These are phyloP conservation scores for Polydrusus pterygomalis DNA, from an alignment of 2,888 invertebrate genomes.

Conservation along the genomic window DNA sequence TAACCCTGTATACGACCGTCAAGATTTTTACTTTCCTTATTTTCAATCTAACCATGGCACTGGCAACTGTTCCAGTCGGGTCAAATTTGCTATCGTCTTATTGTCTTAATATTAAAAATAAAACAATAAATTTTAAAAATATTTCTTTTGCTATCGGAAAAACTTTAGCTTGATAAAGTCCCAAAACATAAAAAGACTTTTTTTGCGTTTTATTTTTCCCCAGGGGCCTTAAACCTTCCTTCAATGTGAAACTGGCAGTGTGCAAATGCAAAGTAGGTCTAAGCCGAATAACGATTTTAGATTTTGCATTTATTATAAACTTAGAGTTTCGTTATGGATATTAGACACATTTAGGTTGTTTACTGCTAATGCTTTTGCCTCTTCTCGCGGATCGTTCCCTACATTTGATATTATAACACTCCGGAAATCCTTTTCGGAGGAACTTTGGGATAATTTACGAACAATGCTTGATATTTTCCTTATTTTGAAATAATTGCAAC, in stretches of 20 bases:
- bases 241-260: constrained; percentile 30
- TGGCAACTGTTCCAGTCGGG: too few species aligned
- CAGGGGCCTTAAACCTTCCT: constrained; percentile 23
- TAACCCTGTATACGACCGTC: too few species aligned
- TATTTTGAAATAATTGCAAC: constrained; percentile 32
- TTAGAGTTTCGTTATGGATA: constrained; percentile 50
- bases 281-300: constrained; percentile 43
- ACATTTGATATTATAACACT: constrained; percentile 29
- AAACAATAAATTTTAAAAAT: constrained; percentile 3
- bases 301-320: constrained; percentile 49
- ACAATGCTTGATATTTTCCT: constrained; percentile 35
- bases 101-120: neutral
- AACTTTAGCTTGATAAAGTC: constrained; percentile 4
- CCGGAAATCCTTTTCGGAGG: constrained; percentile 22
- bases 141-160: neutral
- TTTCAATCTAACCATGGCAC: neutral
- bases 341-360: constrained; percentile 50
- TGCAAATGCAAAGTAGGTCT: constrained; percentile 41
- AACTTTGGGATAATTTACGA: constrained; percentile 15
- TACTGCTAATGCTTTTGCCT: constrained; percentile 51
- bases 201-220: neutral
- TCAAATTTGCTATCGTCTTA: too few species aligned
- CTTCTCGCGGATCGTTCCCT: constrained; percentile 6
- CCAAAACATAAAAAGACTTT: constrained; percentile 10
- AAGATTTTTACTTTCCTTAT: too few species aligned